Evolutionary conservation across 2,888 invertebrate genomes (phyloP).

Genomic region (Kuschelorhynchus macadamiae): DNA sequence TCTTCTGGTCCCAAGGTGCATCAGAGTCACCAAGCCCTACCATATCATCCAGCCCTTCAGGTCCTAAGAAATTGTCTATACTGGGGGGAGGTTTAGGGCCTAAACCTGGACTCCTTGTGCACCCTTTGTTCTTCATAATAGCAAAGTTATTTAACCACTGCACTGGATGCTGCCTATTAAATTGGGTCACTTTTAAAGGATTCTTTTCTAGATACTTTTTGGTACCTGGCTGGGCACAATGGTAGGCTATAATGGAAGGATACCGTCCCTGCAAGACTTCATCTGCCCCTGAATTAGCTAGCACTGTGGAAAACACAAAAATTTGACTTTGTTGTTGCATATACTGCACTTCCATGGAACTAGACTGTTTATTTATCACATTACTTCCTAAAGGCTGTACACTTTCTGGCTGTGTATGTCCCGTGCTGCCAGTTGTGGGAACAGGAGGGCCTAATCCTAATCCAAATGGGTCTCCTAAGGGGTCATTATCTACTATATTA

Average conservation of each 20-base stretch:
- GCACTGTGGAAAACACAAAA: conserved; percentile 94
- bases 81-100: conserved; percentile 61
- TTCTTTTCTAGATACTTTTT: conserved; percentile 96
- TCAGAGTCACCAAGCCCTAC: conserved; percentile 66
- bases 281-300: conserved; percentile 96
- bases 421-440: conserved; percentile 50
- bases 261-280: conserved; percentile 91
- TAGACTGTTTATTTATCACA: conserved; percentile 84
- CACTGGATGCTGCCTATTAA: conserved; percentile 86
- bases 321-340: conserved; percentile 98
- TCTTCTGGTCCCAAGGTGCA: conserved; percentile 71
- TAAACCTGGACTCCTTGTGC: conserved; percentile 72
- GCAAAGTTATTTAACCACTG: conserved; percentile 86
- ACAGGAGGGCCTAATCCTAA: conserved; percentile 61
- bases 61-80: conserved; percentile 66
- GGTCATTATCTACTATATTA: conserved; percentile 65
- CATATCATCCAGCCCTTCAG: conserved; percentile 68
- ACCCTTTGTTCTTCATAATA: conserved; percentile 81
- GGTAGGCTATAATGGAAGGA: conserved; percentile 93
- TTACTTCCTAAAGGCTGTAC: conserved; percentile 84
- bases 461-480: conserved; percentile 65
- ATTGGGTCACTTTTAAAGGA: conserved; percentile 88
- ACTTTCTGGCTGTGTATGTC: conserved; percentile 71
- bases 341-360: conserved; percentile 87
- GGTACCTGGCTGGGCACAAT: conserved; percentile 95